phyloP scores from a whole-genome alignment of 2,797 vertebrate species.

The Dermochelys coriacea region DNA sequence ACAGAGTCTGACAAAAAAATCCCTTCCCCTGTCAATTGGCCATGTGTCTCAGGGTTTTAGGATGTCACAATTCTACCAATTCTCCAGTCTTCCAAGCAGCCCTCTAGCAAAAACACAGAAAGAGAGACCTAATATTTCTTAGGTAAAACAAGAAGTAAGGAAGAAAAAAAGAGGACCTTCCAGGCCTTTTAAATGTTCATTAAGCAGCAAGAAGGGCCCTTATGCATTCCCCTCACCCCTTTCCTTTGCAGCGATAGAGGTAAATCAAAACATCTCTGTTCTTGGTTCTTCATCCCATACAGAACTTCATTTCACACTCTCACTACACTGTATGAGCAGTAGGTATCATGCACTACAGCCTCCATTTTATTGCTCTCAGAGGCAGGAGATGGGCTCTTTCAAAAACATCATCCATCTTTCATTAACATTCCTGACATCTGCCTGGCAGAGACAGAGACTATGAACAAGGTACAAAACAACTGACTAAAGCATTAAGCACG shows the following conservation, averaged over 20 bases:
- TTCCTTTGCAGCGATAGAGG: not conserved
- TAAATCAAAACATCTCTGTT: not conserved
- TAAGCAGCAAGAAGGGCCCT: not conserved
- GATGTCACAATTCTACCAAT: not conserved
- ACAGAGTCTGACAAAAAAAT: not conserved
- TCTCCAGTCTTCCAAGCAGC: not conserved
- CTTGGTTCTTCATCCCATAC: not conserved
- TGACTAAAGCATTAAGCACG: not conserved
- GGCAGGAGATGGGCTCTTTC: not conserved
- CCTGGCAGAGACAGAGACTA: not conserved
- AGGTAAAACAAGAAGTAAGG: not conserved
- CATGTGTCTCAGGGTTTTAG: not conserved
- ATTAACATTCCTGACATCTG: not conserved
- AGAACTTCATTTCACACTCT: not conserved
- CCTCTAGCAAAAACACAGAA: not conserved
- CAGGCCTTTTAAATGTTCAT: not conserved
- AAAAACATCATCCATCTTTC: not conserved
- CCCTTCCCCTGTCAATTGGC: accelerated
- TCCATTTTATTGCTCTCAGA: not conserved
- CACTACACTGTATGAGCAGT: not conserved
- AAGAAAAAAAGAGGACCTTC: not conserved
- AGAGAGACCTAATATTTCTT: not conserved
- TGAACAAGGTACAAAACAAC: not conserved
- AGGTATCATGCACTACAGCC: not conserved
- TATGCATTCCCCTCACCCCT: not conserved